Evolutionary conservation across 2,797 vertebrate species (phyloP).

Genomic region (Gadopsis bispinosus): DNA sequence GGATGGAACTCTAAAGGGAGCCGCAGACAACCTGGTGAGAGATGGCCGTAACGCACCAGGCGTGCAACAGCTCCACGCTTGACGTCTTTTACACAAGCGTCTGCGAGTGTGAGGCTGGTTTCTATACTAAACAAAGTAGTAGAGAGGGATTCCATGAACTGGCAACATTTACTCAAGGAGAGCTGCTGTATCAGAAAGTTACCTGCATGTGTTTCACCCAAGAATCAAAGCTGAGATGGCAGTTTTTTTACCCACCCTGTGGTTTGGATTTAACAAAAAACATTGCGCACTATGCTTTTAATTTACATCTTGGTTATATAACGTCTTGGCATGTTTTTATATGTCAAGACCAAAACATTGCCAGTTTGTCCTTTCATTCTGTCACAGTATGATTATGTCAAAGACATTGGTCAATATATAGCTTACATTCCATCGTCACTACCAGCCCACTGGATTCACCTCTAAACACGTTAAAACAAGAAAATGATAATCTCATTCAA

Average conservation of each 20-base stretch:
- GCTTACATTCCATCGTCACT: neutral
- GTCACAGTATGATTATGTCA: neutral
- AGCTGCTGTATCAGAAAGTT: neutral
- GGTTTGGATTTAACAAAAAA: neutral
- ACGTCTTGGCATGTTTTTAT: neutral
- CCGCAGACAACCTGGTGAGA: slow-evolving; percentile 38
- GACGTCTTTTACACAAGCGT: slow-evolving; percentile 41
- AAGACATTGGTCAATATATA: neutral
- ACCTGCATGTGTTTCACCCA: slow-evolving; percentile 12
- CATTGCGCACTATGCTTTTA: neutral
- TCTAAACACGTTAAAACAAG: neutral
- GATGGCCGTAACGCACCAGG: slow-evolving; percentile 44
- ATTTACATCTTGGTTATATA: neutral
- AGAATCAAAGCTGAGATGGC: neutral
- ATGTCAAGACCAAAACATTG: neutral
- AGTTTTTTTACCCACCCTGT: neutral
- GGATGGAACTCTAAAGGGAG: slow-evolving; percentile 15
- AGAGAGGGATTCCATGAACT: slow-evolving; percentile 24
- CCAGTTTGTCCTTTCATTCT: neutral
- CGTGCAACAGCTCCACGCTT: slow-evolving; percentile 34
- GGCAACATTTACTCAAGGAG: neutral
- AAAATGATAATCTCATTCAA: neutral
- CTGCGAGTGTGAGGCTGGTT: slow-evolving; percentile 30
- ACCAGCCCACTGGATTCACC: neutral
- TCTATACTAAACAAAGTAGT: slow-evolving; percentile 42